These are phyloP conservation scores for Leucopsar rothschildi DNA, from an alignment of 2,113 vertebrate genomes.

Conservation along the genomic window DNA sequence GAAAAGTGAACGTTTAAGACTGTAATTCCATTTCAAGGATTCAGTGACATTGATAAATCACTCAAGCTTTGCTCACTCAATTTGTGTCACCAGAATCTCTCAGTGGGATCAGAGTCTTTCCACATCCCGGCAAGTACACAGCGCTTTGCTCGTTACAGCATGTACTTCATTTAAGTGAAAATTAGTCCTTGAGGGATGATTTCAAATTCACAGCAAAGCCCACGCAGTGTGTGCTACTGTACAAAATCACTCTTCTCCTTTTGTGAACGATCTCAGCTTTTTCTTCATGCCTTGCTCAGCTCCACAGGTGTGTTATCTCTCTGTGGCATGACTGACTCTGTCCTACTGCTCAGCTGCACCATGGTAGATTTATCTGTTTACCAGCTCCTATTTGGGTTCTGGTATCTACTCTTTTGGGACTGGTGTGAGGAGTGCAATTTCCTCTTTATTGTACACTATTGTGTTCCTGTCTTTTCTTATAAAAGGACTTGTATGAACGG, in stretches of 20 bases:
- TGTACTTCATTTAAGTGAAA: slow-evolving; percentile 59
- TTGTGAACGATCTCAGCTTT: not conserved
- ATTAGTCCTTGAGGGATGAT: slow-evolving; percentile 34
- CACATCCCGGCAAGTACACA: not conserved
- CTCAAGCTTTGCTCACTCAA: slow-evolving; percentile 37
- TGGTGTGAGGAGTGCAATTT: slow-evolving; percentile 46
- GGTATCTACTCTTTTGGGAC: slow-evolving; percentile 19
- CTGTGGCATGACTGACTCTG: slow-evolving; percentile 26
- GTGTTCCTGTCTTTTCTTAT: slow-evolving; percentile 43
- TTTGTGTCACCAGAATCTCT: slow-evolving; percentile 31
- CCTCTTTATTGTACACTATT: slow-evolving; percentile 32
- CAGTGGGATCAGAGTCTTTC: slow-evolving; percentile 11
- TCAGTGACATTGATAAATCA: slow-evolving; percentile 58
- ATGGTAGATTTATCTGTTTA: slow-evolving; percentile 66
- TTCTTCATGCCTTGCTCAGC: not conserved
- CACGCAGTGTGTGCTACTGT: not conserved
- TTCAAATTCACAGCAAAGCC: slow-evolving; percentile 30
- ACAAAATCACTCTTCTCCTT: slow-evolving; percentile 12
- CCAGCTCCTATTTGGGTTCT: slow-evolving; percentile 39
- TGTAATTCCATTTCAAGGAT: slow-evolving; percentile 49
- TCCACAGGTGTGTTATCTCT: slow-evolving; percentile 52
- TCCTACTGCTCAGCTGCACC: slow-evolving; percentile 10
- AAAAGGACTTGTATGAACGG: slow-evolving; percentile 10
- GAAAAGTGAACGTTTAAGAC: slow-evolving; percentile 40
- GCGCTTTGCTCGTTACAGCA: not conserved